phyloP scores from a whole-genome alignment of 2,113 vertebrate species.

The Mirza zaza region DNA sequence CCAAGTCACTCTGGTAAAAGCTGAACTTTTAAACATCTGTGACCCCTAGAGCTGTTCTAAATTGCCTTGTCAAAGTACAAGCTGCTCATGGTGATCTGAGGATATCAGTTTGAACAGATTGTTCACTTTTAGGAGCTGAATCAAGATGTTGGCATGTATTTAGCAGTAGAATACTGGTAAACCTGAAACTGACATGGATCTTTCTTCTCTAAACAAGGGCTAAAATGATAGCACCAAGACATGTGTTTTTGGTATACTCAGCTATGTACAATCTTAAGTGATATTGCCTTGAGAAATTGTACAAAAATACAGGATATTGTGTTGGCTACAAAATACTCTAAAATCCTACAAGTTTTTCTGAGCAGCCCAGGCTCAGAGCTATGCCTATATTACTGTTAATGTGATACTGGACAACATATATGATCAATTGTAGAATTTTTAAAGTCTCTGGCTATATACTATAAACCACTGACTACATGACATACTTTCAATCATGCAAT shows the following conservation, averaged over 20 bases:
- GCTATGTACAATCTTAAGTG: not conserved
- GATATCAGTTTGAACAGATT: constrained; percentile 2
- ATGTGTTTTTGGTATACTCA: not conserved
- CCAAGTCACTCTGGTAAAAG: not conserved
- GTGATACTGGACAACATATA: not conserved
- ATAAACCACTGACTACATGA: not conserved
- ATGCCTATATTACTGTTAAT: not conserved
- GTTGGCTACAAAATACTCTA: not conserved
- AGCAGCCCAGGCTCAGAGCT: not conserved
- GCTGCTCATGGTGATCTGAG: not conserved
- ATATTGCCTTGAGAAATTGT: not conserved
- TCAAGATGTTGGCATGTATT: not conserved
- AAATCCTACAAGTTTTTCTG: not conserved
- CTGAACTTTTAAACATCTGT: constrained; percentile 31
- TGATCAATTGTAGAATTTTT: not conserved
- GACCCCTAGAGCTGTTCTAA: not conserved
- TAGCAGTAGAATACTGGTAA: not conserved
- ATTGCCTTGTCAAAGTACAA: constrained; percentile 28
- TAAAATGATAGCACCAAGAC: not conserved
- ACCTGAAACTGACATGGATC: not conserved
- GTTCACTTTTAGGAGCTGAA: not conserved
- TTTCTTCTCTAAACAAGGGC: not conserved
- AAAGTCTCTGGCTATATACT: not conserved
- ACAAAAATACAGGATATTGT: not conserved
- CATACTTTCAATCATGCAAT: not conserved